Evolutionary conservation across 2,113 vertebrate species (phyloP), one percentile per base, ranked within the genome.

Genomic region (Raja brachyura): DNA sequence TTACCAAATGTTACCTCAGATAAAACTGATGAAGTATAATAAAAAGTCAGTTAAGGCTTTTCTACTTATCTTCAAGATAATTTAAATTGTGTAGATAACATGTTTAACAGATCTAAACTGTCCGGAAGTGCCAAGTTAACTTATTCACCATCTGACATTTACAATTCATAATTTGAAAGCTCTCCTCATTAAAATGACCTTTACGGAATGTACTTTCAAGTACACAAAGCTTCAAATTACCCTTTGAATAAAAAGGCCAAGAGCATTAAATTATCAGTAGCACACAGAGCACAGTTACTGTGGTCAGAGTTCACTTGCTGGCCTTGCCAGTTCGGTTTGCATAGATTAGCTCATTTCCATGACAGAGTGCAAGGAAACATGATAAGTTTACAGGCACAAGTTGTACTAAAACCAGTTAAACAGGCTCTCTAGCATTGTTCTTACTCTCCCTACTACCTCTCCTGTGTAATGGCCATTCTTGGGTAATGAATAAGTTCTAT

Each of bases 181-280:
- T 39, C 63, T 90, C 61, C 33, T 90, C 66, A 90, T 48, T 73
- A 73, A 73, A 73, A 54, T 73, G 90, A 74, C 90, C 90, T 92
- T 92, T 73, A 90, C 22, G 18, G 5, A 25, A 48, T 48, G 66
- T 5, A 33, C 68, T 92, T 92, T 92, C 33, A 92, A 92, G 68
- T 54, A 48, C 31, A 73, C 8, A 25, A 7, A 92, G 33, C 90
- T 92, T 22, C 39, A 73, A 92, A 92, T 25, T 92, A 33, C 66
- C 88, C 88, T 92, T 73, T 92, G 33, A 92, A 92, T 92, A 31
- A 48, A 48, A 92, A 92, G 20, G 90, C 90, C 90, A 92, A 54
- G 33, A 73, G 68, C 39, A 33, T 13, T 73, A 92, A 92, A 92
- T 68, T 92, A 74, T 92, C 90, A 92, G 90, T 9, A 54, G 33